Conservation (phyloP, 2,888 invertebrate genomes). For the Parasteatoda lunata region DNA sequence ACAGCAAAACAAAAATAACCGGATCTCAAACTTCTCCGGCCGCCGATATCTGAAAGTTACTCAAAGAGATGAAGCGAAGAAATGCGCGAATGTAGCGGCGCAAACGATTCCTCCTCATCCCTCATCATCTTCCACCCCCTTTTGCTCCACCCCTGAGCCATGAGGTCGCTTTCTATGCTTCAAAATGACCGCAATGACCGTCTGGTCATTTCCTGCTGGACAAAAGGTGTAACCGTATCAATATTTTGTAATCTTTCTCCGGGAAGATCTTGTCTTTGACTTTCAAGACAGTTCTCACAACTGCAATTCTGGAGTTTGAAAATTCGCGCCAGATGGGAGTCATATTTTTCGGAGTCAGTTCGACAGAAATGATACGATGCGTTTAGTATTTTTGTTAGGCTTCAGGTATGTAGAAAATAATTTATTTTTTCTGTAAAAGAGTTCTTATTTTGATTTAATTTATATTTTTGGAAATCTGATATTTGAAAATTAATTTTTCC, state of each 20-base stretch:
- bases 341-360: no score
- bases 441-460: no score
- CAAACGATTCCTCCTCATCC: slow-evolving; percentile 41
- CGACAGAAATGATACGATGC: no score
- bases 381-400: no score
- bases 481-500: no score
- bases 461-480: no score
- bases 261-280: neutral
- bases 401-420: no score
- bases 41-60: slow-evolving; percentile 2
- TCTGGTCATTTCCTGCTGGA: slow-evolving; percentile 66
- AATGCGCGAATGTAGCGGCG: slow-evolving; percentile 56
- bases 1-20: neutral
- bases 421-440: no score
- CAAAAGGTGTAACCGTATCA: slow-evolving; percentile 53
- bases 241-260: slow-evolving; percentile 46
- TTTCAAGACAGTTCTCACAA: neutral
- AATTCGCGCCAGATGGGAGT: no score
- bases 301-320: no score
- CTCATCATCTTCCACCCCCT: slow-evolving; percentile 13
- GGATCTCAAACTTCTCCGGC: neutral
- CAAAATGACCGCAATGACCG: slow-evolving; percentile 66
- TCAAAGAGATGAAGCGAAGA: slow-evolving; percentile 44
- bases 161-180: slow-evolving; percentile 23
- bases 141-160: neutral